Evolutionary conservation across 2,797 vertebrate genomes (phyloP), one percentile per base, ranked within the genome.

Genomic region (Tragelaphus oryx): DNA sequence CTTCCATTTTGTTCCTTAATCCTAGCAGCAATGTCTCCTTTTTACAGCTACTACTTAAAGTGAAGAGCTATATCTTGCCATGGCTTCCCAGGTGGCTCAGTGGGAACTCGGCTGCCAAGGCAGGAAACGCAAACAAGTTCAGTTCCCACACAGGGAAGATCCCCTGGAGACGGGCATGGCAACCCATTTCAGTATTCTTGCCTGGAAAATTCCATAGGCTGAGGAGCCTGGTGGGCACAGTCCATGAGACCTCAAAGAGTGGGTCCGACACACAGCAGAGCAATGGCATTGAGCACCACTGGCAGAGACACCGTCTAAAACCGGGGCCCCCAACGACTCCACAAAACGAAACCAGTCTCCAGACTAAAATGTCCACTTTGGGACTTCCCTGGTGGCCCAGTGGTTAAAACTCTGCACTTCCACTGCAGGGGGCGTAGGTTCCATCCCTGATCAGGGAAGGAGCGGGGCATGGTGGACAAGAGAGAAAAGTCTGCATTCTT

Each of bases 11-110:
- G 37, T 57, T 26, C 57, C n/a, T 22, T 41, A n/a, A 41, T n/a
- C 48, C 48, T 48, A 13, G 24, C 41, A 24, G 7, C 37, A 44
- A 44, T 11, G 30, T 17, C 62, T 65, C 75, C 57, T 81, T 82
- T 44, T 41, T 55, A 65, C 24, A 79, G 26, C 37, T 78, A 30
- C 28, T 78, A 41, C 55, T 95, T 83, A 84, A 65, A 54, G 28
- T n/a, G 59, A 33, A 86, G 37, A 54, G 8, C 10, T 78, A 5
- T 37, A 75, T 26, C 37, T 74, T 52, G 14, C 50, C 30, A n/a
- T 41, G 48, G 65, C 37, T 71, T 41, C 65, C 33, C 37, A 41
- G 9, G 20, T 41, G 37, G 68, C 18, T 41, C 37, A 41, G 20
- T 37, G 33, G 37, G 37, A 71, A 41, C 20, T 41, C 11, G 20